Conservation (phyloP, 1,140 invertebrate species). For the Adoxophyes honmai region DNA sequence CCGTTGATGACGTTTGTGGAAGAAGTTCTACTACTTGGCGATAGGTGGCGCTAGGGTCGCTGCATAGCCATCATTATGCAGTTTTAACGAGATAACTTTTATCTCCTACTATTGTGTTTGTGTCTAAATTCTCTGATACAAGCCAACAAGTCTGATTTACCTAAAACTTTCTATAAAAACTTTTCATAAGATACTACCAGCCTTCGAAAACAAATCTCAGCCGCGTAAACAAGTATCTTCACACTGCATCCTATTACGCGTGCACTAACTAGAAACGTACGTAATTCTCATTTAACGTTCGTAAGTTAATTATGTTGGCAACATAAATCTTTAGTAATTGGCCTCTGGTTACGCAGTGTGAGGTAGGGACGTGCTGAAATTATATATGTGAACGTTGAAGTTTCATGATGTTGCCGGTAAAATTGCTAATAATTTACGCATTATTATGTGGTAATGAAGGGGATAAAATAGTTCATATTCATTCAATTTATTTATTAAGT, state of each 20-base stretch:
- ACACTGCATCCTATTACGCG: constrained; percentile 24
- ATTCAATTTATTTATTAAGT: no score
- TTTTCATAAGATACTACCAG: no score
- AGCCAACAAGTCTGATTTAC: no score
- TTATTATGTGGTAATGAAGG: no score
- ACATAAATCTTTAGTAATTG: constrained; percentile 76
- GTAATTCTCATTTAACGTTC: constrained; percentile 70
- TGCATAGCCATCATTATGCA: no score
- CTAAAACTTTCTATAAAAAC: no score
- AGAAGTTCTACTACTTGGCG: no score
- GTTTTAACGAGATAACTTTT: no score
- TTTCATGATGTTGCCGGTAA: constrained; percentile 56
- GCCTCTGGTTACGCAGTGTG: constrained; percentile 73
- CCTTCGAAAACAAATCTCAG: background rate
- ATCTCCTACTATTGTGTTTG: no score
- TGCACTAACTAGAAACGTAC: constrained; percentile 40
- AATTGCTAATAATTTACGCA: constrained; percentile 17
- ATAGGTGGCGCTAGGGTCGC: no score
- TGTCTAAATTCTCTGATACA: no score
- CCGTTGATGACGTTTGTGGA: no score
- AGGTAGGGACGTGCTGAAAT: constrained; percentile 72
- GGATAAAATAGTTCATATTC: constrained; percentile 41
- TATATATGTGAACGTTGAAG: constrained; percentile 68
- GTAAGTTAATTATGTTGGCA: constrained; percentile 74
- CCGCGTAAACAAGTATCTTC: background rate